Evolutionary conservation across 2,113 vertebrate species (phyloP), one percentile per base, ranked within the genome.

Genomic region (Etia nguti): DNA sequence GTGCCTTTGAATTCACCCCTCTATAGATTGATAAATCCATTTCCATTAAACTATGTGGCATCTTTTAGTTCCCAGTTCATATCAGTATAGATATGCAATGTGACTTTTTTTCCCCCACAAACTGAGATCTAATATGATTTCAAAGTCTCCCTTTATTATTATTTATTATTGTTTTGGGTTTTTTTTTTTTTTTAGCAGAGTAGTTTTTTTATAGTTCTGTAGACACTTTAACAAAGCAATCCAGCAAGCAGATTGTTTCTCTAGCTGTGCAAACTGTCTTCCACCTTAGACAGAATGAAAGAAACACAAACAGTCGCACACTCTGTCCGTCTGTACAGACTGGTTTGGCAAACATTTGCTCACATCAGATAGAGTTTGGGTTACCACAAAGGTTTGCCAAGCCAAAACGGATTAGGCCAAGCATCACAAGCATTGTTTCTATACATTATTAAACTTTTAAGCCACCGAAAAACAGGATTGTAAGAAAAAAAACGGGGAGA

Each of bases 391-490:
- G 94, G 90, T 92, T 94, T 36, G 73, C 89, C 79, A 26, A 90
- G 90, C 89, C 91, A 90, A 92, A 91, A 89, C 15, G 87, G 95
- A 95, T 95, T 94, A 94, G 88, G 84, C 87, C 70, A 29, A 93
- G 89, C 92, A 93, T 95, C 94, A 90, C 62, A 92, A 90, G 82
- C 93, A 94, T 93, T 94, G 94, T 95, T 94, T 93, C 92, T 93
- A 88, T 94, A 93, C 94, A 88, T 94, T 96, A 95, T 96, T 95
- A 94, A 96, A 96, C 92, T 95, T 95, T 95, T 94, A 96, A 97
- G 95, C 95, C 92, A 93, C 93, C 95, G 93, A 90, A 95, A 96
- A 95, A 96, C 93, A 93, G 94, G 95, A 96, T 96, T 96, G 94
- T 62, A 70, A 88, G 70, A 80, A 82, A 89, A 91, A 87, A 83